Evolutionary conservation across 2,113 vertebrate genomes (phyloP), one percentile per base, ranked within the genome.

Genomic region (Zosterops borbonicus): DNA sequence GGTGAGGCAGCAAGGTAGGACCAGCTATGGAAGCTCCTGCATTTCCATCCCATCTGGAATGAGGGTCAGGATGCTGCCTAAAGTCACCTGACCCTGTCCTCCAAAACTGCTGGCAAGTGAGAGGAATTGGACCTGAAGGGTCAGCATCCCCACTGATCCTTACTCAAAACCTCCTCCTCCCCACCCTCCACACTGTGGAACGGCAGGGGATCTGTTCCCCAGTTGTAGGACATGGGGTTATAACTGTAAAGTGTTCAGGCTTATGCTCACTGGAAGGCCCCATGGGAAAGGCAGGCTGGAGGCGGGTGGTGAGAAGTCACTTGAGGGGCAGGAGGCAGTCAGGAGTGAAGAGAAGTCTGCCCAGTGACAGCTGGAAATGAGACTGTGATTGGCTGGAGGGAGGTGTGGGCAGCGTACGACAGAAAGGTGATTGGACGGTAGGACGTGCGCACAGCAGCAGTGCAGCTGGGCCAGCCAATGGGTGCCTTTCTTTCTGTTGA

Each of bases 271-370:
- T 33, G 15, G 13, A 58, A 58, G 56, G 56, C 21, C 12, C 33
- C 21, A 14, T 6, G 33, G 55, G 20, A 23, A 58, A 15, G 33
- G 33, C 21, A 24, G 23, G 56, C 56, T 15, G 56, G 22, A 7
- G 6, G n/a, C 55, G 8, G 33, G 9, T 3, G 21, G 18, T 9
- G 4, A 21, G 56, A n/a, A 23, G 5, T 5, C 4, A 9, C 9
- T 22, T 35, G n/a, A 59, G 33, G 56, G 33, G 5, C 7, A 11
- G 31, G 52, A 31, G 52, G 52, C 52, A 12, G 55, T 4, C 15
- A 28, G 28, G 28, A 19, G 50, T 31, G 55, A 56, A 31, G 55
- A 33, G 55, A 55, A 56, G 20, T 21, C 55, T 9, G 33, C 8
- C 9, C 33, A n/a, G 21, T 22, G 33, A 58, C 21, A 58, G 33